Evolutionary conservation across 2,797 vertebrate species (phyloP).

Genomic region (Diglossa cyanea): DNA sequence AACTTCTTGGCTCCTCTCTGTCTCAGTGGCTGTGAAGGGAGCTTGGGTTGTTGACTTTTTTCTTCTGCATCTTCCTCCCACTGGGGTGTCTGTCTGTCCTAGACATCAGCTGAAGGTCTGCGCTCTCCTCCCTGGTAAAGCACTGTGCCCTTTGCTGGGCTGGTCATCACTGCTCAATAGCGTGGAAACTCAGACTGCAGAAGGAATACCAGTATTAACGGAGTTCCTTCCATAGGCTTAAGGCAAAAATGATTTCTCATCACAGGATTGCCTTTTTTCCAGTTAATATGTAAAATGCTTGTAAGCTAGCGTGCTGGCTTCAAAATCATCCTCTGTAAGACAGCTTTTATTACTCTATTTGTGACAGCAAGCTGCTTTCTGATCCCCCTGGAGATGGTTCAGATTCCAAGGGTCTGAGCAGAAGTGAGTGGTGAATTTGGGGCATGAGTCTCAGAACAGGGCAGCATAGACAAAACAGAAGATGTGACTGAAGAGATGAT

Average conservation of each 20-base stretch:
- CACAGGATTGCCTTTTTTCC: background rate
- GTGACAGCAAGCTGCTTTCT: background rate
- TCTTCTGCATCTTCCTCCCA: background rate
- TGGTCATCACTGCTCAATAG: background rate
- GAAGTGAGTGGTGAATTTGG: background rate
- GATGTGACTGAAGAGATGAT: conserved; percentile 53
- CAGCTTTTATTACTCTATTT: background rate
- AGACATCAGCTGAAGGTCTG: background rate
- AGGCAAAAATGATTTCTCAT: background rate
- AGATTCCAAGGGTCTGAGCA: background rate
- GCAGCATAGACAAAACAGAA: conserved; percentile 45
- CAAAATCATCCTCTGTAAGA: background rate
- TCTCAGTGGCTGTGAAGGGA: background rate
- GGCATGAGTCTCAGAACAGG: background rate
- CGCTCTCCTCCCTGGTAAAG: background rate
- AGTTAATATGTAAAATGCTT: background rate
- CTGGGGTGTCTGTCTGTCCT: background rate
- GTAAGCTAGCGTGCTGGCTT: background rate
- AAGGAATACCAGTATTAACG: accelerated
- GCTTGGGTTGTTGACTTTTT: background rate
- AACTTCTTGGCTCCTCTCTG: background rate
- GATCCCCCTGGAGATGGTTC: background rate
- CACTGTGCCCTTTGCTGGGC: background rate
- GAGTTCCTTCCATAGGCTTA: background rate
- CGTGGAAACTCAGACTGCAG: background rate